Evolutionary conservation across 2,113 vertebrate species (phyloP).

Genomic region (Pseudorhombus dupliciocellatus): DNA sequence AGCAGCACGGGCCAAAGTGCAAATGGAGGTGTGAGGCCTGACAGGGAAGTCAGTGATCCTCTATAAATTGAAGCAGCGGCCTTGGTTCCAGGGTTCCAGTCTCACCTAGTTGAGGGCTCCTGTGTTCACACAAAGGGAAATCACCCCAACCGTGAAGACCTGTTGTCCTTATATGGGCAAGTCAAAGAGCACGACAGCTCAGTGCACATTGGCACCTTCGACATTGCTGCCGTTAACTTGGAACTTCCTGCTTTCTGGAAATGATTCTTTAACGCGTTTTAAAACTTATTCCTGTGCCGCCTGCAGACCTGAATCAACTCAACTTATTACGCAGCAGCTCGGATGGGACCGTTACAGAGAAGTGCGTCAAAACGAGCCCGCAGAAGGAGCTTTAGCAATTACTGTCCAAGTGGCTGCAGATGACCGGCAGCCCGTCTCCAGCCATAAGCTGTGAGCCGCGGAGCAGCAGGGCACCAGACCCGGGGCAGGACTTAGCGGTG

Average conservation of each 20-base stretch:
- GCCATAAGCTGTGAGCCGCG: constrained; percentile 22
- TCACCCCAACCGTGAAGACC: constrained; percentile 61
- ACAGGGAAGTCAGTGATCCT: constrained; percentile 32
- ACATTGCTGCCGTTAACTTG: constrained; percentile 20
- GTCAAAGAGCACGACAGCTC: constrained; percentile 34
- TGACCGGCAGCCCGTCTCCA: constrained; percentile 37
- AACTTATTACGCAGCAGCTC: neutral
- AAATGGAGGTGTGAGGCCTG: neutral
- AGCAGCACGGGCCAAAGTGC: constrained; percentile 49
- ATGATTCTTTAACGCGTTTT: neutral
- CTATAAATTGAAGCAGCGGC: constrained; percentile 37
- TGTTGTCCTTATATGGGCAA: constrained; percentile 87
- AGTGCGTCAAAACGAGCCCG: neutral
- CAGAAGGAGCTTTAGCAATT: neutral
- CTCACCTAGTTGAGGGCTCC: constrained; percentile 33
- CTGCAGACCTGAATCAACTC: neutral
- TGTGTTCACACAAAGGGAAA: constrained; percentile 26
- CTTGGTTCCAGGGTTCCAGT: neutral
- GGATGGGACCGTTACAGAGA: constrained; percentile 7
- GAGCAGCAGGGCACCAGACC: constrained; percentile 19
- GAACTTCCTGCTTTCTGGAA: constrained; percentile 56
- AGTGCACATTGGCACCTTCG: constrained; percentile 23
- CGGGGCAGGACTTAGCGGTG: neutral
- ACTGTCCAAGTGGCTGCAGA: neutral
- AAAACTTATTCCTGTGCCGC: neutral